Base-by-base conservation (phyloP, 2,888 invertebrate genomes). In the Caenorhabditis plicata region DNA sequence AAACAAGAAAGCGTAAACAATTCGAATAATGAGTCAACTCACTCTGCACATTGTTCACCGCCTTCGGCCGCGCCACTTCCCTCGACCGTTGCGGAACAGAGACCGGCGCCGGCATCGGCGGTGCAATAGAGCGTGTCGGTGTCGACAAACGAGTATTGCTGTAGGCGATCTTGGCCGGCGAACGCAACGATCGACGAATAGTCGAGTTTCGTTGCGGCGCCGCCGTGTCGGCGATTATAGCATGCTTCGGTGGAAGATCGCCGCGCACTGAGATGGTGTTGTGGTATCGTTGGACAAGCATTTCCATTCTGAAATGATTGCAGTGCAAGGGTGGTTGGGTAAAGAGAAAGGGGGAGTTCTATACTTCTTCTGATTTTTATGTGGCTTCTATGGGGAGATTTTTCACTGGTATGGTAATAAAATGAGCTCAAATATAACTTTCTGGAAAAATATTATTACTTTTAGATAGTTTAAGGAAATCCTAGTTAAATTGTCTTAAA, bases 131-230 rank as follows among this genome's bases (percentile, higher is more conserved):
- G 7, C 50, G 29, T 17, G 60, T 53, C 4, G 60, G 60, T 2
- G 60, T 60, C 8, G 60, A 60, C 2, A 60, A 26, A 13, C 60
- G 45, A 23, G 60, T 29, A n/a, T n/a, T n/a, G 2, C 54, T 50
- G 20, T 54, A 47, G 19, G 32, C 42, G 15, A 60, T 54, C 41
- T 60, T 60, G 19, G 54, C 54, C 9, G 60, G 60, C 7, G 60
- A 50, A 15, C 60, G 49, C 1, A 60, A 41, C 0, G 54, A 54
- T 15, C 60, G 41, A 4, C 60, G 49, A 3, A 54, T 26, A 5
- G 54, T 23, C 3, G 46, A 27, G 46, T 47, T 53, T 13, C 60
- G 51, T 8, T 36, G 48, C 22, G 35, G 35, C 3, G 47, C 22
- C 13, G 41, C 29, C 7, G 43, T 35, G 19, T 53, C 60, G 31